phyloP scores from a whole-genome alignment of 1,140 invertebrate species.

The Nephila pilipes region DNA sequence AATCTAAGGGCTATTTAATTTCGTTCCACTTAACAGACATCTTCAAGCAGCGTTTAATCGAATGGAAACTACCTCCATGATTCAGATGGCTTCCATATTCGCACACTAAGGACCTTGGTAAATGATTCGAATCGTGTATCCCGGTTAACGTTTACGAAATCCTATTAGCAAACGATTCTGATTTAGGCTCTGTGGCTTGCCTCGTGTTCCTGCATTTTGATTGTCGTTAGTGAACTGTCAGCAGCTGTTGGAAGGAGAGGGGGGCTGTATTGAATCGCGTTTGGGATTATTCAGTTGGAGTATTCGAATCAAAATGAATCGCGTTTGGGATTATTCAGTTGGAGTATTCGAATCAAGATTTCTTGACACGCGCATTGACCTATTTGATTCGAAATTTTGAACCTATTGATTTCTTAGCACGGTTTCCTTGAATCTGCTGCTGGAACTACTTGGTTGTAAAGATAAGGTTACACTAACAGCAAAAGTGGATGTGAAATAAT shows the following conservation, averaged over 20 bases:
- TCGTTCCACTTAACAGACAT: not conserved
- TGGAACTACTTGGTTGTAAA: too few relatives aligned
- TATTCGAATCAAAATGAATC: not conserved
- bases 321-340: not conserved
- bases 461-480: too few relatives aligned
- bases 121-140: slow-evolving; percentile 32
- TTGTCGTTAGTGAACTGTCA: slow-evolving; percentile 38
- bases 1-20: not conserved
- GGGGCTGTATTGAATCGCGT: not conserved
- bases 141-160: slow-evolving; percentile 15
- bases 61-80: not conserved
- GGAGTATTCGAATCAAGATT: not conserved
- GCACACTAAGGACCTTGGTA: not conserved
- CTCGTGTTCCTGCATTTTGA: slow-evolving; percentile 34
- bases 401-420: too few relatives aligned
- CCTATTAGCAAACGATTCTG: slow-evolving; percentile 38
- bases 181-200: slow-evolving; percentile 22
- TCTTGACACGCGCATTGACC: too few relatives aligned
- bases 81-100: not conserved
- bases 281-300: not conserved
- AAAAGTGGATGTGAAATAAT: too few relatives aligned
- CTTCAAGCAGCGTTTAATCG: not conserved
- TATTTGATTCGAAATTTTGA: too few relatives aligned
- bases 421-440: too few relatives aligned
- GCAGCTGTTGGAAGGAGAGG: not conserved